Evolutionary conservation across 2,888 invertebrate genomes (phyloP).

Genomic region (Polydrusus cervinus): DNA sequence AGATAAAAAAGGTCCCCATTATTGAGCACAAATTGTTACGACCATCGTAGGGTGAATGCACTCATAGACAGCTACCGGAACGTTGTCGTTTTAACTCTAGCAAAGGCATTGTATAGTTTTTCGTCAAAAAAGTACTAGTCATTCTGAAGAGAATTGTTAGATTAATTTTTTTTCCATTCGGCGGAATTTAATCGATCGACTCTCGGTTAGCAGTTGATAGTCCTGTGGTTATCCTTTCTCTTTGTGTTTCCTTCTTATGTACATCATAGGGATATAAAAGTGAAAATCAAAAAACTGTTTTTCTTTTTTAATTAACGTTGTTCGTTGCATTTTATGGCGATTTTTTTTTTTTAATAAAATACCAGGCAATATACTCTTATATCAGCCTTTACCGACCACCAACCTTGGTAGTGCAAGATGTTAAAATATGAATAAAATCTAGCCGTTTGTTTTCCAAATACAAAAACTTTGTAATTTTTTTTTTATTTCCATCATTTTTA

Average conservation of each 20-base stretch:
- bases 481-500: too few species aligned
- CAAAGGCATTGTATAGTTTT: constrained; percentile 48
- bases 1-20: constrained; percentile 53
- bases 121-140: constrained; percentile 41
- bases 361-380: too few species aligned
- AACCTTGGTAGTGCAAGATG: too few species aligned
- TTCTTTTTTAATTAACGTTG: too few species aligned
- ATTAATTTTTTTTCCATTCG: constrained; percentile 21
- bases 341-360: too few species aligned
- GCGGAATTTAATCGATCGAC: constrained; percentile 27
- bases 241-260: constrained; percentile 1
- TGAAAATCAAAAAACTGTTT: too few species aligned
- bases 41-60: constrained; percentile 52
- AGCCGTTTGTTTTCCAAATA: too few species aligned
- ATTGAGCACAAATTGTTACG: constrained; percentile 55
- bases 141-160: constrained; percentile 37
- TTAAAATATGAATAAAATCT: too few species aligned
- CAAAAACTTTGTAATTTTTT: too few species aligned
- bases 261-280: neutral
- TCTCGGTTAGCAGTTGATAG: constrained; percentile 28
- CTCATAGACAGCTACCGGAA: constrained; percentile 54
- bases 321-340: too few species aligned
- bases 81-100: constrained; percentile 48
- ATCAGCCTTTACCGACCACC: too few species aligned
- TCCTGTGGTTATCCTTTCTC: constrained; percentile 41